Percentiles rank a stretch among this genome's conserved stretches.
These are phyloP conservation scores for Drosophila bocqueti DNA, from an alignment of 1,140 invertebrate species.

Conservation along the genomic window DNA sequence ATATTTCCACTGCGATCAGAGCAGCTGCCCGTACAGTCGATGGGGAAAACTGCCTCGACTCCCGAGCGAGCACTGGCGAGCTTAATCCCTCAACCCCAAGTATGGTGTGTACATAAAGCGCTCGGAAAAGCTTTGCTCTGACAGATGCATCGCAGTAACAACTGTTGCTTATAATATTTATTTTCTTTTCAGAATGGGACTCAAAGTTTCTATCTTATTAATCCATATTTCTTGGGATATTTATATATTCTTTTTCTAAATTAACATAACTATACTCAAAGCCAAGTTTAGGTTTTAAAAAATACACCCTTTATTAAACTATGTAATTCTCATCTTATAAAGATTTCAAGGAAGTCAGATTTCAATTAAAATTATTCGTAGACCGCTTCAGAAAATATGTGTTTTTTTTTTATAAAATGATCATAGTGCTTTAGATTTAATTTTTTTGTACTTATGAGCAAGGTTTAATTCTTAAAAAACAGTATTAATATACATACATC, in stretches of 20 bases:
- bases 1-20: slow-evolving; percentile 29
- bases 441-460: too few relatives aligned
- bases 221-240: not conserved
- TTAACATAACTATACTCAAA: too few relatives aligned
- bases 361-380: not conserved
- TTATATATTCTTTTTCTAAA: too few relatives aligned
- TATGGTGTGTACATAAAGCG: slow-evolving; percentile 33
- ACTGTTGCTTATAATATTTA: slow-evolving; percentile 41
- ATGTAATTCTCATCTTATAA: too few relatives aligned
- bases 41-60: slow-evolving; percentile 37
- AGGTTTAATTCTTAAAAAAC: too few relatives aligned
- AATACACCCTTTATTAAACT: too few relatives aligned
- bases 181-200: not conserved
- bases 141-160: slow-evolving; percentile 39
- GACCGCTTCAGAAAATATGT: not conserved
- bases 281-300: too few relatives aligned
- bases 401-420: too few relatives aligned
- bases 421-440: too few relatives aligned
- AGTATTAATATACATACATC: too few relatives aligned
- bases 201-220: not conserved
- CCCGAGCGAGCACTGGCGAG: slow-evolving; percentile 22
- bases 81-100: slow-evolving; percentile 37
- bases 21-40: slow-evolving; percentile 33
- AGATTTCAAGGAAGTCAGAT: not conserved
- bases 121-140: slow-evolving; percentile 54